phyloP scores from a whole-genome alignment of 2,113 vertebrate species.

The Strigops habroptila region DNA sequence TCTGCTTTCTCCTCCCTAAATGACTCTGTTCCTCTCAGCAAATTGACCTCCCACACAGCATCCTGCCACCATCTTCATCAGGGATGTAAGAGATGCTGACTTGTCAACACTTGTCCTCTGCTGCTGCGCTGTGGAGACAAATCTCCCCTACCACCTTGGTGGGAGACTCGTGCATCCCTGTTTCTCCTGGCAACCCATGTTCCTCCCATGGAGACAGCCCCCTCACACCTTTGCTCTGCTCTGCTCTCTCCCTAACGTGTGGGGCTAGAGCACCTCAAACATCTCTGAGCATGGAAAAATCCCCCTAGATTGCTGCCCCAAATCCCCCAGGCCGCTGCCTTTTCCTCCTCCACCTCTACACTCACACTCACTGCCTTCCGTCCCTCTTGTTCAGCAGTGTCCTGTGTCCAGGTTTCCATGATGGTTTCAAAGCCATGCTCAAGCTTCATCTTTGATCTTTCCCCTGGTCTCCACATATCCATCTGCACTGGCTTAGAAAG shows the following conservation, averaged over 20 bases:
- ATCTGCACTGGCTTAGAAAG: neutral
- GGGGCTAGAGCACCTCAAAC: neutral
- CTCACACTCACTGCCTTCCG: neutral
- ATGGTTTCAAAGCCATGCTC: neutral
- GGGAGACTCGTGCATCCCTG: neutral
- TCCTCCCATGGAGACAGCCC: neutral
- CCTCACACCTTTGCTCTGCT: neutral
- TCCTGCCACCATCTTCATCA: neutral
- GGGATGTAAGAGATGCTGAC: neutral
- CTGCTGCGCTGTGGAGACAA: neutral
- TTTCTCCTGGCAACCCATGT: neutral
- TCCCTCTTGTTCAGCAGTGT: neutral
- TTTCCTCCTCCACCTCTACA: neutral
- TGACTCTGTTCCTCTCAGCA: neutral
- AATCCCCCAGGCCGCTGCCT: neutral
- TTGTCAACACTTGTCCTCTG: neutral
- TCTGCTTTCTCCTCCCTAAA: neutral
- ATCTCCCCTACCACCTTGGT: neutral
- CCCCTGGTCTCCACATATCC: neutral
- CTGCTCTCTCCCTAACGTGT: neutral
- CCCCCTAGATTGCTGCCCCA: neutral
- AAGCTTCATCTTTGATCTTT: neutral
- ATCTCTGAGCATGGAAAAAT: neutral
- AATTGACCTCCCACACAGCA: neutral
- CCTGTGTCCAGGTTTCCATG: neutral